Evolutionary conservation across 1,140 invertebrate genomes (phyloP), one percentile per base, ranked within the genome.

Genomic region (Dolichoris vasculosae): DNA sequence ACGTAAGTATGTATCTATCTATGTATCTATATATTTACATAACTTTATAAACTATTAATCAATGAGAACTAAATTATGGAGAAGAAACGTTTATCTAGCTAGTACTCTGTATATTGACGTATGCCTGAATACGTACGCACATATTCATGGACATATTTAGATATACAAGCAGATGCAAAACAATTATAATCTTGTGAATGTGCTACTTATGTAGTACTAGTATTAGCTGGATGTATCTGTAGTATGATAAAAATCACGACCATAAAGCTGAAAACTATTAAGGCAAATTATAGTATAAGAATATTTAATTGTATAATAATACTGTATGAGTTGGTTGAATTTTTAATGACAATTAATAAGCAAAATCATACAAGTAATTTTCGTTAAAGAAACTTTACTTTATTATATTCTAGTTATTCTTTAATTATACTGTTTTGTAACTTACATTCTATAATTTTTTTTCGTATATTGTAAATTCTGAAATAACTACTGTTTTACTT

Each of bases 261-360:
- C 63, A n/a, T 77, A 78, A 84, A 78, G 51, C 73, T 13, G 76
- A 84, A 84, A 79, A 84, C 76, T 71, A 84, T 51, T 64, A 63
- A 48, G 4, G 48, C 69, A 20, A 73, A 1, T 4, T 11, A 35
- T 46, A 3, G 20, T 59, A 51, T 59, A 69, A 4, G 59, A 8
- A 32, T 1, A n/a, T 38, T 48, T n/a, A 30, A 59, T 32, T 83
- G 30, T 77, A 23, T 75, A 51, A 20, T 40, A 43, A 67, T 77
- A 59, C 40, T 76, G 77, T 64, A 83, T 83, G 40, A 40, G 17
- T 77, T 67, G 48, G 82, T 83, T 73, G 26, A 35, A 15, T 67
- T 81, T 69, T 69, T 73, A 76, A 46, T 64, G 48, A 55, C 38
- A 35, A 75, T 76, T 63, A 83, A 63, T n/a, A n/a, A 76, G 2